phyloP scores from a whole-genome alignment of 2,888 invertebrate species.

The Sesia bembeciformis region DNA sequence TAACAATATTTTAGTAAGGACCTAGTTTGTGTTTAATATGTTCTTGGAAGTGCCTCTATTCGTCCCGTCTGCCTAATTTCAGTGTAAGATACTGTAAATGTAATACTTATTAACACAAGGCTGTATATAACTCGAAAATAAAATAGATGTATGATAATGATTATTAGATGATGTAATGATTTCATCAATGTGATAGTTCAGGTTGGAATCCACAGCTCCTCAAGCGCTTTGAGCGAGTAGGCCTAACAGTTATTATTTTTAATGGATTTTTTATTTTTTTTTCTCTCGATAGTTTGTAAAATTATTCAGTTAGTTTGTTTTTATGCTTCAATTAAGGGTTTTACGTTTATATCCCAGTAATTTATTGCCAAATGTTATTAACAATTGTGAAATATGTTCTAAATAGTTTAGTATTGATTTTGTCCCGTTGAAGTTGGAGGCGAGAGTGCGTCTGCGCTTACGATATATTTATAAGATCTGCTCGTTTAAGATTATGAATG shows the following conservation, averaged over 20 bases:
- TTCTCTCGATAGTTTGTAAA: conserved; percentile 32
- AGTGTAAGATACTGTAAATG: conserved; percentile 67
- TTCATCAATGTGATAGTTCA: conserved; percentile 38
- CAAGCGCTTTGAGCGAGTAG: conserved; percentile 5
- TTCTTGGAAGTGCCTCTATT: conserved; percentile 55
- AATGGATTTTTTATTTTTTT: conserved; percentile 44
- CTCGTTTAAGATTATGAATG: conserved; percentile 71
- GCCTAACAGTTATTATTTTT: conserved; percentile 37
- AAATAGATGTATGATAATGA: conserved; percentile 13
- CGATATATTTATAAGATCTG: conserved; percentile 62
- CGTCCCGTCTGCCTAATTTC: conserved; percentile 51
- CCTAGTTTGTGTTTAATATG: neutral
- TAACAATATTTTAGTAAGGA: conserved; percentile 2
- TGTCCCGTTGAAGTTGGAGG: neutral
- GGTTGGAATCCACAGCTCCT: conserved; percentile 11
- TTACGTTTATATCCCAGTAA: conserved; percentile 67
- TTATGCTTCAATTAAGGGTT: conserved; percentile 53
- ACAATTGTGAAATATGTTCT: conserved; percentile 32
- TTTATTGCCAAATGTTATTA: conserved; percentile 74
- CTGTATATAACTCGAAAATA: conserved; percentile 35
- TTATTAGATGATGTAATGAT: no score
- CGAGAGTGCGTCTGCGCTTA: neutral
- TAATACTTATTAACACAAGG: conserved; percentile 50
- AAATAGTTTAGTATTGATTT: neutral
- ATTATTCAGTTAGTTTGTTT: conserved; percentile 40